A percentile compares a stretch with the other conserved stretches of the same genome.
These are phyloP conservation scores for Podabrus alpinus DNA, from an alignment of 2,888 invertebrate genomes.

Conservation along the genomic window DNA sequence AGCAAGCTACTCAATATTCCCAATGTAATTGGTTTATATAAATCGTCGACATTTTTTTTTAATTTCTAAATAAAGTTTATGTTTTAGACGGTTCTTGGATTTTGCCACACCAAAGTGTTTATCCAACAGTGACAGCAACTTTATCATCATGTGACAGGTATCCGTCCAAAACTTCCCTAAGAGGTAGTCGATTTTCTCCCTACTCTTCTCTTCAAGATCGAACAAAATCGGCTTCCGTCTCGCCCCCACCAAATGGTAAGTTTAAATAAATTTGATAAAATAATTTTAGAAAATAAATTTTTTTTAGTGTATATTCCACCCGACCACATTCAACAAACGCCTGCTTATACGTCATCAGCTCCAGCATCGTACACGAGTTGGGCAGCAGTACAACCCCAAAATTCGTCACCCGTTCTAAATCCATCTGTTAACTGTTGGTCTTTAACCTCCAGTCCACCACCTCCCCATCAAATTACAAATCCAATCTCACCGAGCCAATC, in stretches of 20 bases:
- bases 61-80: conserved; percentile 5
- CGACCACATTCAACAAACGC: conserved; percentile 52
- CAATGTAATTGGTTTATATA: conserved; percentile 46
- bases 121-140: conserved; percentile 47
- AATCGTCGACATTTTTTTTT: background rate
- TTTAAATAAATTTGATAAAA: background rate
- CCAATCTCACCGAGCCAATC: conserved; percentile 53
- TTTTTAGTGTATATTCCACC: conserved; percentile 53
- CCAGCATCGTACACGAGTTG: conserved; percentile 51
- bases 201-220: conserved; percentile 48
- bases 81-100: conserved; percentile 56
- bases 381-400: conserved; percentile 51
- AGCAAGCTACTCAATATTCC: conserved; percentile 50
- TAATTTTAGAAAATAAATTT: background rate
- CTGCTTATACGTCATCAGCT: conserved; percentile 43
- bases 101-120: conserved; percentile 55
- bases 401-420: conserved; percentile 49
- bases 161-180: conserved; percentile 35
- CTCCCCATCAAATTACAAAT: conserved; percentile 50
- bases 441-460: conserved; percentile 53
- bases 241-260: conserved; percentile 54
- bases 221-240: conserved; percentile 52
- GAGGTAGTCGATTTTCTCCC: conserved; percentile 47
- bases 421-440: conserved; percentile 56
- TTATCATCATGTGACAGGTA: conserved; percentile 43